Conservation (phyloP, 2,113 vertebrate species). For the Ammospiza caudacuta region DNA sequence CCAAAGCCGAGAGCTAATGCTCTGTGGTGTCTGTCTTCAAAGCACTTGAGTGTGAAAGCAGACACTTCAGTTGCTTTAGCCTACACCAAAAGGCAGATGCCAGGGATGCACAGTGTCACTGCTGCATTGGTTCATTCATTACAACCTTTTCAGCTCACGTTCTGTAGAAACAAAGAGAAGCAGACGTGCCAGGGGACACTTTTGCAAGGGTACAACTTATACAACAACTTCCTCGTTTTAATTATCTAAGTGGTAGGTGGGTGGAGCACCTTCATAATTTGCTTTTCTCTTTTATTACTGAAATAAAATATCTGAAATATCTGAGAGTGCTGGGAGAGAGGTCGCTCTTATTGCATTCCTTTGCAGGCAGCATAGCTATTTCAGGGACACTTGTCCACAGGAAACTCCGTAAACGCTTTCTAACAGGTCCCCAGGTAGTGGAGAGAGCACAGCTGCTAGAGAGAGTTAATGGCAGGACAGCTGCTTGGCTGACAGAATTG, state of each 20-base stretch:
- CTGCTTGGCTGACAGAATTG: conserved; percentile 80
- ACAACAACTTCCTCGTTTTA: neutral
- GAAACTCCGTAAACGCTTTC: conserved; percentile 53
- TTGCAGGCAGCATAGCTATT: conserved; percentile 27
- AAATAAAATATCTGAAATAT: conserved; percentile 26
- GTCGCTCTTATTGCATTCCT: conserved; percentile 54
- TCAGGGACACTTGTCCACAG: conserved; percentile 68
- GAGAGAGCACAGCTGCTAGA: conserved; percentile 68
- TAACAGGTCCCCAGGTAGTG: conserved; percentile 63
- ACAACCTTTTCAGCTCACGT: neutral
- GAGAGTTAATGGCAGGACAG: conserved; percentile 59
- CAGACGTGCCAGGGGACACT: neutral
- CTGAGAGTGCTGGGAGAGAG: neutral
- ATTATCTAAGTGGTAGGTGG: neutral
- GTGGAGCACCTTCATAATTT: conserved; percentile 3
- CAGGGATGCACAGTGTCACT: rapidly evolving
- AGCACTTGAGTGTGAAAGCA: neutral
- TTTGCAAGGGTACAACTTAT: neutral
- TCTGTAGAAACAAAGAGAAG: neutral
- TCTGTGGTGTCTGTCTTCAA: neutral
- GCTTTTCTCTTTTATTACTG: conserved; percentile 37
- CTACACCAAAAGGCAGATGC: neutral
- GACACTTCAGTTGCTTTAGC: neutral
- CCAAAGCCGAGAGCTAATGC: neutral
- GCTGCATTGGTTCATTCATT: neutral